Evolutionary conservation across 2,113 vertebrate species (phyloP).

Genomic region (Dromaius novaehollandiae): DNA sequence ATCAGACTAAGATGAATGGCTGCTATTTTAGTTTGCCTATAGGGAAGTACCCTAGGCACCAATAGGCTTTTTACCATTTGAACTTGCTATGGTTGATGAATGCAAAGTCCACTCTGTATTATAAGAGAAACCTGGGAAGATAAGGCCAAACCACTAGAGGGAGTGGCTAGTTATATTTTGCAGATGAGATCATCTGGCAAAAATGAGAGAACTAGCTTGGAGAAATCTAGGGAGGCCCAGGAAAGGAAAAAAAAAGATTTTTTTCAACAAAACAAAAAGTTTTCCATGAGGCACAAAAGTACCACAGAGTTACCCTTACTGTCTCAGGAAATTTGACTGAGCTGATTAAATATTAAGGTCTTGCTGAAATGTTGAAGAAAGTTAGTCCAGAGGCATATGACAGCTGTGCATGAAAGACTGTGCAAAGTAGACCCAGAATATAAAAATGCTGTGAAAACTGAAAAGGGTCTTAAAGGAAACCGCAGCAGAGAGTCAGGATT

Average conservation of each 20-base stretch:
- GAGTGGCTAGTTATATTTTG: constrained; percentile 16
- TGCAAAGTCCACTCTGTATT: neutral
- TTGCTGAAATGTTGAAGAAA: neutral
- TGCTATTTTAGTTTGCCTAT: neutral
- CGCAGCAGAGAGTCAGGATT: neutral
- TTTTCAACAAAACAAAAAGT: neutral
- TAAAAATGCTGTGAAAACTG: neutral
- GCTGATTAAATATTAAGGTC: neutral
- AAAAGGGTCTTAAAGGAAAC: neutral
- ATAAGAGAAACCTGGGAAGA: neutral
- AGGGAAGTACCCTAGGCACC: neutral
- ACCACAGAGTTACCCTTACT: neutral
- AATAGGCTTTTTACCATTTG: neutral
- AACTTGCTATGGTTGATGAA: neutral
- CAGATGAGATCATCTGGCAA: neutral
- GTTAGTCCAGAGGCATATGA: neutral
- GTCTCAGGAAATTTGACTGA: neutral
- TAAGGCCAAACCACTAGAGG: neutral
- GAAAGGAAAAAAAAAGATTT: neutral
- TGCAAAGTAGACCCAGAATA: neutral
- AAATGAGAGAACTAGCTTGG: neutral
- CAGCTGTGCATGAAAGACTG: neutral
- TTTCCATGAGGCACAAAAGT: neutral
- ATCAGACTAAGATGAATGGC: constrained; percentile 3
- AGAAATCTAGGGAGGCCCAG: neutral